Conservation (phyloP, 1,140 invertebrate species). For the Diprion similis region DNA sequence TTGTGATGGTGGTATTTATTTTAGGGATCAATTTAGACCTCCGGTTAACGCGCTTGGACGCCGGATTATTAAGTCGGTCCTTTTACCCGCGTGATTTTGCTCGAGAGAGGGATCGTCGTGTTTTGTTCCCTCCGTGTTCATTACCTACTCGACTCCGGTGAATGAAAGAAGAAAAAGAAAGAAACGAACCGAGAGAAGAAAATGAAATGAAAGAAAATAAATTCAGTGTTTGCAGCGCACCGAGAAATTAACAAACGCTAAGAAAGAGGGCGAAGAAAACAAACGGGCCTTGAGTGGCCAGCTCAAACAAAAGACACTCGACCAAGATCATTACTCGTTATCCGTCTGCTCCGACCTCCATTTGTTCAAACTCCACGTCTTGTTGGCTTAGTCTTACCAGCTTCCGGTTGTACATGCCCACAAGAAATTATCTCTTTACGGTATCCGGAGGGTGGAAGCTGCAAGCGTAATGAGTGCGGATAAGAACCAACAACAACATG, state of each 20-base stretch:
- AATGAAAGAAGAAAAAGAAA: background rate
- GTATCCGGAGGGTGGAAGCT: background rate
- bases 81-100: too few species aligned
- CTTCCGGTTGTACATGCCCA: background rate
- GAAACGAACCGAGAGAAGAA: background rate
- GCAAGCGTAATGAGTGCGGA: background rate
- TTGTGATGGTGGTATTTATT: too few species aligned
- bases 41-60: too few species aligned
- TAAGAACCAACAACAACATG: background rate
- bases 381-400: background rate
- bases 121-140: background rate
- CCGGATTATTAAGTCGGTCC: too few species aligned
- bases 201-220: background rate
- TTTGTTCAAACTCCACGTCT: slow-evolving; percentile 1
- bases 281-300: background rate
- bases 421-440: background rate
- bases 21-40: too few species aligned
- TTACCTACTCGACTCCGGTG: background rate
- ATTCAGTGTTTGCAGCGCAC: too few species aligned
- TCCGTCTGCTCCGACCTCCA: background rate
- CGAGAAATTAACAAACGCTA: too few species aligned
- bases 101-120: background rate
- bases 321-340: slow-evolving; percentile 7
- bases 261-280: background rate
- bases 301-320: slow-evolving; percentile 1